Percentiles rank a stretch among this genome's conserved stretches.
Evolutionary conservation across 2,888 invertebrate species (phyloP).

Genomic region (Tethea ocularis): DNA sequence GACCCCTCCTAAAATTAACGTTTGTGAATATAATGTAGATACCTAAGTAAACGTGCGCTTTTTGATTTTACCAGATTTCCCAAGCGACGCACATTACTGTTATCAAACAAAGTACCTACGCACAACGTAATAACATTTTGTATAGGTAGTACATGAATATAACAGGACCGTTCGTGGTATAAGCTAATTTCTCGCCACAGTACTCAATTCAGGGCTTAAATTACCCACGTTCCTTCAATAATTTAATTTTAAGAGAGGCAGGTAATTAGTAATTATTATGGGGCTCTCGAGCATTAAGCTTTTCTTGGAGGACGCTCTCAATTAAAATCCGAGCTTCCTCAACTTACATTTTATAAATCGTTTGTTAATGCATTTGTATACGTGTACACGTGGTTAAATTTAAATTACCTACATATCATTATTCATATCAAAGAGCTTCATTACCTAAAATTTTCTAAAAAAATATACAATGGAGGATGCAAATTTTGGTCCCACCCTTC

Average conservation of each 20-base stretch:
- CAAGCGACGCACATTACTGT: conserved; percentile 22
- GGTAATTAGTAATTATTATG: conserved; percentile 38
- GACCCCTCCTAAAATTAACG: conserved; percentile 8
- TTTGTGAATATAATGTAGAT: conserved; percentile 2
- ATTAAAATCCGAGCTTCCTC: neutral
- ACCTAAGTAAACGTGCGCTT: conserved; percentile 29
- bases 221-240: conserved; percentile 26
- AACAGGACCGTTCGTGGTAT: neutral
- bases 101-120: neutral
- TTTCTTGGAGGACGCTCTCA: conserved; percentile 17
- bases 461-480: too few relatives aligned
- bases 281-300: conserved; percentile 20
- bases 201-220: conserved; percentile 15
- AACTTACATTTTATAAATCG: neutral
- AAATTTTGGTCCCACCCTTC: too few relatives aligned
- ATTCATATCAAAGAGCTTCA: too few relatives aligned
- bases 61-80: conserved; percentile 47
- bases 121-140: neutral
- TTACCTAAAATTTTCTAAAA: too few relatives aligned
- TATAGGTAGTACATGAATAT: neutral
- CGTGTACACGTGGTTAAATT: neutral
- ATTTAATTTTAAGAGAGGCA: conserved; percentile 36
- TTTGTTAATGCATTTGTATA: neutral
- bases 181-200: conserved; percentile 5
- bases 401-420: too few relatives aligned